Base-by-base conservation (phyloP, 2,797 vertebrate genomes). In the Acanthurus leucopareius region DNA sequence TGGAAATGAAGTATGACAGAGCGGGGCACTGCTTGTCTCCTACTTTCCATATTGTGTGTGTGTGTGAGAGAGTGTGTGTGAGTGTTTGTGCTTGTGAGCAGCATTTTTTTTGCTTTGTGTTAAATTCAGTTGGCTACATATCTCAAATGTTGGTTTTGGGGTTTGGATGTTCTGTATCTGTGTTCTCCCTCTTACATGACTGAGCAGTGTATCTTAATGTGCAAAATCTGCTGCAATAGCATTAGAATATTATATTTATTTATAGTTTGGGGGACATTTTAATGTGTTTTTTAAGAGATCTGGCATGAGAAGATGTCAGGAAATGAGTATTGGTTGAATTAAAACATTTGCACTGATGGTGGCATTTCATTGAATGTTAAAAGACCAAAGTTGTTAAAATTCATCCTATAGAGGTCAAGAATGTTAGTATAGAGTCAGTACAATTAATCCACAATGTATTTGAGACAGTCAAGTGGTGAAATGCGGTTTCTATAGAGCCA, bases 1-100 rank as follows among this genome's bases (percentile, higher is more conserved):
- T 78, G 71, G 75, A 80, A 75, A 61, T 38, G 69, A 88, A 81
- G 73, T 63, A 48, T 17, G 66, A 73, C 49, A 38, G 68, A 58
- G 49, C 5, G 2, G n/a, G 25, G 57, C 69, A 53, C 75, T 75
- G 65, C 56, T 60, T 45, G 32, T 60, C 20, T 40, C 49, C 42
- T 58, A 49, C 64, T 78, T 48, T 64, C 65, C 38, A 17, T 57
- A 35, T 38, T 45, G 3, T 53, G 68, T 52, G 6, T 47, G 44
- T 17, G 14, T 70, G 28, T 52, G 51, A 11, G 20, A 8, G 51
- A 47, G 13, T 52, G 45, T 20, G 7, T 38, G 35, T 10, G 11
- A 10, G 75, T 56, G 65, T 77, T 25, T 69, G 56, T 73, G 20
- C 11, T 16, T 28, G 8, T 48, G n/a, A 35, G 19, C 20, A 45